Evolutionary conservation across 2,888 invertebrate species (phyloP).

Genomic region (Deilephila porcellus): DNA sequence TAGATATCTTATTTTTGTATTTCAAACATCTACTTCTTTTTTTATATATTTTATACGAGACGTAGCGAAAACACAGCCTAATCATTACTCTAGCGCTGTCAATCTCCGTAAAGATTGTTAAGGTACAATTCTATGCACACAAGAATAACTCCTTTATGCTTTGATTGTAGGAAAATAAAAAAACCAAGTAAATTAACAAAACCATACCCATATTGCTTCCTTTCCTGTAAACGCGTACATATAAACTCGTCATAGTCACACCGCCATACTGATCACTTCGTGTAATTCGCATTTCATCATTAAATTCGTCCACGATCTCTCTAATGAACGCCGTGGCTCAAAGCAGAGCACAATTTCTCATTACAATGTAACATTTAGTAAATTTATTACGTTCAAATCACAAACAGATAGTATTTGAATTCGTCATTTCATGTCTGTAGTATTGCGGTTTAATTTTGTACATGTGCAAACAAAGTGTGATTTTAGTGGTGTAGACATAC

Average conservation of each 20-base stretch:
- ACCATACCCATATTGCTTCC: too few species aligned
- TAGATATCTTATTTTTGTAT: too few species aligned
- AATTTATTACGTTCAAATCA: conserved; percentile 31
- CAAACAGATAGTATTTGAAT: conserved; percentile 18
- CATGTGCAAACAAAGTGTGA: neutral
- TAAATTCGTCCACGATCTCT: conserved; percentile 24
- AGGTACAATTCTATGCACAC: too few species aligned
- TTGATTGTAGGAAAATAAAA: too few species aligned
- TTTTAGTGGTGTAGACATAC: too few species aligned
- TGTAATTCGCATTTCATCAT: conserved; percentile 27
- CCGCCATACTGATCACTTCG: conserved; percentile 22
- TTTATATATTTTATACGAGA: too few species aligned
- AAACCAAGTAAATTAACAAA: too few species aligned
- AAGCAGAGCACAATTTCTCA: conserved; percentile 27
- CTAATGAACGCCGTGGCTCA: conserved; percentile 29
- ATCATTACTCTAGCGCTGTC: too few species aligned
- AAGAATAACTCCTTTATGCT: too few species aligned
- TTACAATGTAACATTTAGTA: conserved; percentile 24
- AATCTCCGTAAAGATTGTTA: too few species aligned
- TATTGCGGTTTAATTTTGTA: neutral
- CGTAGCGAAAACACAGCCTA: too few species aligned
- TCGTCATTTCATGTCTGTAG: neutral
- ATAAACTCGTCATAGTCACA: neutral
- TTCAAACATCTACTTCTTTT: too few species aligned
- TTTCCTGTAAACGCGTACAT: neutral